Conservation (phyloP, 1,140 invertebrate species). For the Sarcophaga peregrina region DNA sequence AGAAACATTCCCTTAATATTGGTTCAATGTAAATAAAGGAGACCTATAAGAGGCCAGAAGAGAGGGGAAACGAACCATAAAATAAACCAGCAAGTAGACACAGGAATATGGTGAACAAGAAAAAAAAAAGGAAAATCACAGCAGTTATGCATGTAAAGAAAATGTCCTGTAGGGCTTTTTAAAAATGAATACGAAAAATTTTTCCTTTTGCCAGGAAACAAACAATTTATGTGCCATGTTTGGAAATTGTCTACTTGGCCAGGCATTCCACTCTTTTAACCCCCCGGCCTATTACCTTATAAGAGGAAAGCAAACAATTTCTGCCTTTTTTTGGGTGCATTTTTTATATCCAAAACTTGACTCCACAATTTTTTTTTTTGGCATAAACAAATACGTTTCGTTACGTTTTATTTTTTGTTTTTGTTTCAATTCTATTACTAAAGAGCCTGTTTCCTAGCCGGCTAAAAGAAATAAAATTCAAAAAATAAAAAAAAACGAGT, state of each 20-base stretch:
- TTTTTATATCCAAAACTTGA: no score
- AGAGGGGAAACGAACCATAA: background rate
- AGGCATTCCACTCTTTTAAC: background rate
- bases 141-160: no score
- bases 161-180: background rate
- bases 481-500: no score
- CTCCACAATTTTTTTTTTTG: no score
- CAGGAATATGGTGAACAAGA: no score
- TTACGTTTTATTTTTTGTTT: no score
- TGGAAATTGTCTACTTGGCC: background rate
- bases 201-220: background rate
- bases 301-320: no score
- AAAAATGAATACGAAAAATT: background rate
- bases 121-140: background rate
- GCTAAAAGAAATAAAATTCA: background rate
- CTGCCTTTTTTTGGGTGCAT: no score
- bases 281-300: no score
- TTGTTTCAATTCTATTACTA: background rate
- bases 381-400: no score
- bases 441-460: background rate
- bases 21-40: no score
- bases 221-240: constrained; percentile 5
- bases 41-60: background rate
- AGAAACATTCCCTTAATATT: background rate
- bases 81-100: no score